phyloP scores from a whole-genome alignment of 2,797 vertebrate species.

The Coracias cyanogaster region DNA sequence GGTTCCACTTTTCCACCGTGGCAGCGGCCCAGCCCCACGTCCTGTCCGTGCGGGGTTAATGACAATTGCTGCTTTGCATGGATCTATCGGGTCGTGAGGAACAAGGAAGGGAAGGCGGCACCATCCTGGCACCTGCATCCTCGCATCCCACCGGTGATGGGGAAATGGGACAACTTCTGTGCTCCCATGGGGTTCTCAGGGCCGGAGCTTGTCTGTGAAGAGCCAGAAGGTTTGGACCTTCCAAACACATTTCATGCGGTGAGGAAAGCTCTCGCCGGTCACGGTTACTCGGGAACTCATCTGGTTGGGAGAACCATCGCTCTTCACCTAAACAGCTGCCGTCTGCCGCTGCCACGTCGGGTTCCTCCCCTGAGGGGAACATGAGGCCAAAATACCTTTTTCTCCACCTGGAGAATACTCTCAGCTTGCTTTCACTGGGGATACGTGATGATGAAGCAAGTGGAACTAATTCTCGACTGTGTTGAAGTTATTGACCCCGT shows the following conservation, averaged over 20 bases:
- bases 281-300: accelerated
- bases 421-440: neutral
- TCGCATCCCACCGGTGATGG: accelerated
- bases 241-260: accelerated
- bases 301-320: neutral
- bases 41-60: accelerated
- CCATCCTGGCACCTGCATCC: neutral
- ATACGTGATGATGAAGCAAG: neutral
- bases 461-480: neutral
- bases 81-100: neutral
- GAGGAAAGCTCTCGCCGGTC: accelerated
- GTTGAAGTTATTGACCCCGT: neutral
- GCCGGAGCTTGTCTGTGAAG: neutral
- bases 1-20: neutral
- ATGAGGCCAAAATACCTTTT: neutral
- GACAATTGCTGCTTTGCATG: neutral
- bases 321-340: neutral
- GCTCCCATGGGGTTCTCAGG: accelerated
- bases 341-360: neutral
- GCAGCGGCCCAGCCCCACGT: neutral
- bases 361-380: neutral
- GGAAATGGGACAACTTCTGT: neutral
- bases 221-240: neutral
- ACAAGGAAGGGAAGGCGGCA: neutral
- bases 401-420: neutral